Base-by-base conservation (phyloP, 2,113 vertebrate species). In the Phasianus colchicus region DNA sequence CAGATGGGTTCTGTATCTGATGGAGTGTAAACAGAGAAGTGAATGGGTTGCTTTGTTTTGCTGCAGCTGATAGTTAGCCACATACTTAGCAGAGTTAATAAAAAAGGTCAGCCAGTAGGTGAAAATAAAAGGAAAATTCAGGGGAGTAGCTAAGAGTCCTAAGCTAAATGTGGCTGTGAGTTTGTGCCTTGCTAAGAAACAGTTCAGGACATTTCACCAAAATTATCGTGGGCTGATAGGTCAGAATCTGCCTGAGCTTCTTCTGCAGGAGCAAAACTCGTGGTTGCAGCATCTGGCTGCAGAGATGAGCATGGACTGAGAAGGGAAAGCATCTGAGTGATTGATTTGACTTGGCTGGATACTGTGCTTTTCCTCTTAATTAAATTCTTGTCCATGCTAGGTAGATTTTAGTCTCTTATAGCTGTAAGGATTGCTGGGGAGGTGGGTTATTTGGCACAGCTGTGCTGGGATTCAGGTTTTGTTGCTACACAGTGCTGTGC, bases 291-390 rank as follows among this genome's bases (percentile, higher is more conserved):
- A 57, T 85, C 93, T 89, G 91, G 87, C 87, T 95, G 74, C 85
- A 89, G 63, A 40, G 34, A 67, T 61, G 75, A 91, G 60, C 20
- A 64, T 77, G 83, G 7, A 25, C 90, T 88, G 81, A 75, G 84
- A 79, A 27, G 52, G 29, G 78, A 71, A 84, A 89, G 22, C 63
- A 58, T 66, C 92, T 83, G 0, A 47, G 75, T 67, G 85, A 86
- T 86, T 93, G 81, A 82, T 93, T 92, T 83, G 25, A 66, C 30
- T 10, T 93, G 96, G 93, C 93, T 57, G 72, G 66, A 82, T 71
- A n/a, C 79, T 54, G 14, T 72, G 71, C 48, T 87, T 89, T 94
- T 84, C 74, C 70, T 79, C 25, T 64, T 91, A 89, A 96, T 95
- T 91, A 65, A 83, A 91, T 58, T 76, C 57, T 54, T 45, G 48